These are phyloP conservation scores for Nomada fabriciana DNA, from an alignment of 2,888 invertebrate species.

Conservation along the genomic window DNA sequence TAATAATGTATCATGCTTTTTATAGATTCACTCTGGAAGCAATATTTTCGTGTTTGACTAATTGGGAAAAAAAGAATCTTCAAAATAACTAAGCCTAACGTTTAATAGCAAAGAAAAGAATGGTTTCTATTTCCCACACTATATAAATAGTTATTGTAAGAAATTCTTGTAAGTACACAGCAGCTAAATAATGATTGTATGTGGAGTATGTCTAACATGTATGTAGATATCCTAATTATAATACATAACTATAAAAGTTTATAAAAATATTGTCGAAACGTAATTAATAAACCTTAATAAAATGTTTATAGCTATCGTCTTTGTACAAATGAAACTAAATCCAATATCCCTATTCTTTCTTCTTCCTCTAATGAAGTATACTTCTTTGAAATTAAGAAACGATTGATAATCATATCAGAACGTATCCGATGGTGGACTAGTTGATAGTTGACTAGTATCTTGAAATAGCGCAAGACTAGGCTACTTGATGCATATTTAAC, in stretches of 20 bases:
- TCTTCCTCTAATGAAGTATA: not conserved
- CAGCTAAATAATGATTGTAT: not conserved
- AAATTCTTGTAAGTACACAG: not conserved
- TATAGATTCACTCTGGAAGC: too few species aligned
- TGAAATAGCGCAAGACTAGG: constrained; percentile 22
- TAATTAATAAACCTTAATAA: constrained; percentile 32
- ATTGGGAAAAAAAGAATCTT: not conserved
- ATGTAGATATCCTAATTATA: not conserved
- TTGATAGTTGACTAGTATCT: constrained; percentile 2
- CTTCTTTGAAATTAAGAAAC: not conserved
- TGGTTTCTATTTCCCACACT: not conserved
- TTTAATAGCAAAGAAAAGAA: not conserved
- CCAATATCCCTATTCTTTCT: not conserved
- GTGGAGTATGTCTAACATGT: not conserved
- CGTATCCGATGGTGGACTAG: constrained; percentile 6
- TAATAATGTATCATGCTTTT: too few species aligned
- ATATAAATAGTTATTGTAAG: too few species aligned
- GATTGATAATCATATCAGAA: constrained; percentile 11
- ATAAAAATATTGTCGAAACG: not conserved
- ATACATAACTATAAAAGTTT: not conserved
- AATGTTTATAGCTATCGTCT: not conserved
- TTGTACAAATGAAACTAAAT: not conserved
- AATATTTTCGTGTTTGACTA: not conserved
- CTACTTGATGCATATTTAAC: constrained; percentile 37
- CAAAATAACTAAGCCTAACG: not conserved